phyloP scores from a whole-genome alignment of 2,888 invertebrate genomes.

The Parascotia fuliginaria region DNA sequence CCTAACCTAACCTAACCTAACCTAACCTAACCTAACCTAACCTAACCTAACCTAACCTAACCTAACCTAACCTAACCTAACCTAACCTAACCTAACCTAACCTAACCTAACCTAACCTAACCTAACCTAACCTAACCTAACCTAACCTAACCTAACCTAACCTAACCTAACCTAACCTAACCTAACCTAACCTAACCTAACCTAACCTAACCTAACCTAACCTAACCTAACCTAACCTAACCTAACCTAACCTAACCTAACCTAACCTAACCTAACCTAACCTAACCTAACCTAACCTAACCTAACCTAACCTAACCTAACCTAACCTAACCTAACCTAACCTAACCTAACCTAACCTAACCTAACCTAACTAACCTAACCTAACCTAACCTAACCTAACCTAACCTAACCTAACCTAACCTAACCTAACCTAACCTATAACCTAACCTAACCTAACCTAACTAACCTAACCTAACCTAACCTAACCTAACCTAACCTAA shows the following conservation, averaged over 20 bases:
- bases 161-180: constrained; percentile 1
- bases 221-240: not conserved
- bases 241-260: not conserved
- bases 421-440: too few species aligned
- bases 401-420: not conserved
- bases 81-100: too few species aligned
- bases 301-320: not conserved
- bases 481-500: constrained; percentile 2
- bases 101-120: too few species aligned
- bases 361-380: not conserved
- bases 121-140: too few species aligned
- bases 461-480: constrained; percentile 2
- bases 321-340: not conserved
- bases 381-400: not conserved
- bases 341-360: not conserved
- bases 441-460: not conserved
- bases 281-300: not conserved
- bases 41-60: too few species aligned
- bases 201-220: not conserved
- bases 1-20: too few species aligned
- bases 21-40: too few species aligned
- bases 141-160: not conserved
- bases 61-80: too few species aligned
- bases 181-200: not conserved
- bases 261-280: not conserved